Conservation (phyloP, 1,140 invertebrate genomes). For the Pachyrhynchus sulphureomaculatus region DNA sequence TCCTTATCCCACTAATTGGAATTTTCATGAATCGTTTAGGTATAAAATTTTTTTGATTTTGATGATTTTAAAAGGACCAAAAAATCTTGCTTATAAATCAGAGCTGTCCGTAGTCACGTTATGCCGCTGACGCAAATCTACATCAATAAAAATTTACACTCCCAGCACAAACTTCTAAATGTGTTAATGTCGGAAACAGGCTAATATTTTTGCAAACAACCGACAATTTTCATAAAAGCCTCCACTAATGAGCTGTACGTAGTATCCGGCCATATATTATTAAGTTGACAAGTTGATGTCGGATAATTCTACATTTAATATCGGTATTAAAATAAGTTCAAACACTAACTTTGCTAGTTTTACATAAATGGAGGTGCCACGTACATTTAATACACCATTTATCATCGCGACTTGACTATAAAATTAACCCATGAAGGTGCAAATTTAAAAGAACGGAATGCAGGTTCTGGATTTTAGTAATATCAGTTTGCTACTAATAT, state of each 20-base stretch:
- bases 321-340: conserved; percentile 20
- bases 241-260: conserved; percentile 8
- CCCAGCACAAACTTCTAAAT: too few relatives aligned
- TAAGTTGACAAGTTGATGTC: conserved; percentile 15
- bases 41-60: too few relatives aligned
- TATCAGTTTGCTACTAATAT: too few relatives aligned
- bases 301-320: conserved; percentile 19
- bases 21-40: too few relatives aligned
- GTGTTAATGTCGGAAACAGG: neutral
- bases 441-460: too few relatives aligned
- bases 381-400: conserved; percentile 17
- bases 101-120: too few relatives aligned
- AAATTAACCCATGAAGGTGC: conserved; percentile 4
- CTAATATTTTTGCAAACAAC: conserved; percentile 10
- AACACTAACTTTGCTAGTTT: conserved; percentile 21
- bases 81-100: too few relatives aligned
- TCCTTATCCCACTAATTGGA: too few relatives aligned
- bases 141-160: too few relatives aligned
- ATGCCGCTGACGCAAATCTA: too few relatives aligned
- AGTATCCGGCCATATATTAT: conserved; percentile 14
- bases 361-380: conserved; percentile 12
- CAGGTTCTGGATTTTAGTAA: too few relatives aligned
- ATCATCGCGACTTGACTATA: conserved; percentile 3
- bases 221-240: conserved; percentile 10
- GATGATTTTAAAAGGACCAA: too few relatives aligned